Evolutionary conservation across 2,888 invertebrate species (phyloP).

Genomic region (Alsophila aescularia): DNA sequence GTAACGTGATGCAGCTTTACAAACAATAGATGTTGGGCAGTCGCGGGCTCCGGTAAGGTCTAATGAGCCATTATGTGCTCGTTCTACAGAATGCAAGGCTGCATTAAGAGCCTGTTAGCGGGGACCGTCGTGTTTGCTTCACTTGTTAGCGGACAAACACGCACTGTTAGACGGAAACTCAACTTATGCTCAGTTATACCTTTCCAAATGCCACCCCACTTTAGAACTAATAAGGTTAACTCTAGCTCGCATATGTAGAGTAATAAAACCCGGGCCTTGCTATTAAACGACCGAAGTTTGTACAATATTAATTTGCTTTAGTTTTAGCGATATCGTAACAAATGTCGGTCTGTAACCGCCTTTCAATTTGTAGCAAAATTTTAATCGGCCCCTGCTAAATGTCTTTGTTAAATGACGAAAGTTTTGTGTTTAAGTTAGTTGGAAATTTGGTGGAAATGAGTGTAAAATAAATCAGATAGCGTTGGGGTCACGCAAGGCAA

Average conservation of each 20-base stretch:
- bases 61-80: slow-evolving; percentile 77
- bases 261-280: slow-evolving; percentile 19
- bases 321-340: slow-evolving; percentile 28
- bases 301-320: slow-evolving; percentile 28
- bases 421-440: slow-evolving; percentile 52
- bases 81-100: slow-evolving; percentile 49
- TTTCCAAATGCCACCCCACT: slow-evolving; percentile 17
- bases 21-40: slow-evolving; percentile 70
- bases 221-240: slow-evolving; percentile 19
- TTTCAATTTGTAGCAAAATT: slow-evolving; percentile 37
- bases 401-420: slow-evolving; percentile 64
- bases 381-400: slow-evolving; percentile 56
- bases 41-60: slow-evolving; percentile 59
- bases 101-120: slow-evolving; percentile 55
- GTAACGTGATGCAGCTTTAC: slow-evolving; percentile 64
- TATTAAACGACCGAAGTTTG: slow-evolving; percentile 31
- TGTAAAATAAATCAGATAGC: slow-evolving; percentile 60
- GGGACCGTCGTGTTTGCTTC: slow-evolving; percentile 47
- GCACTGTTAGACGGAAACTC: slow-evolving; percentile 43
- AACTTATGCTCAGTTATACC: slow-evolving; percentile 17
- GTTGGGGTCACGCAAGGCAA: slow-evolving; percentile 64
- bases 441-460: slow-evolving; percentile 60
- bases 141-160: slow-evolving; percentile 49
- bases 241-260: slow-evolving; percentile 17
- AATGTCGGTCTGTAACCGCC: slow-evolving; percentile 29